Base-by-base conservation (phyloP, 2,113 vertebrate species). In the Chaetodon auriga region DNA sequence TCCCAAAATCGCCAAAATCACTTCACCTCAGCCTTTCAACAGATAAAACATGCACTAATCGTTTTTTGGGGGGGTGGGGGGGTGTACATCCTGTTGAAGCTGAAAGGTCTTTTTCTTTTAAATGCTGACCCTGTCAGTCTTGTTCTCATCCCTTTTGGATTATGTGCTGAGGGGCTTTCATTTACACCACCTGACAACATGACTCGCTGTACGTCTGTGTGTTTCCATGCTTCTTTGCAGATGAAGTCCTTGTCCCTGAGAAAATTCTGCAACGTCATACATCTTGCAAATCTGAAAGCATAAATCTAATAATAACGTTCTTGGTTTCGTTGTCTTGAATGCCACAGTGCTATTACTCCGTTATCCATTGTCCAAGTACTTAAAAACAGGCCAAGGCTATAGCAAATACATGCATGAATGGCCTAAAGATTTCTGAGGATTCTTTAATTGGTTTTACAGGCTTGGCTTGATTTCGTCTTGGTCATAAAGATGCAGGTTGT, bases 331-430 rank as follows among this genome's bases (percentile, higher is more conserved):
- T 30, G 18, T 83, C n/a, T 74, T 71, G 48, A 75, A 75, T 14
- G 45, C 12, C 6, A 64, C n/a, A 9, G 36, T 49, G 48, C 63
- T 45, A 30, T 38, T 6, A 7, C 19, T 72, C 36, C 7, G 7
- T n/a, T 71, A 74, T 75, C n/a, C 64, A 48, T 11, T 21, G 43
- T 55, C 57, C 6, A 16, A 23, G 81, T 63, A 78, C 75, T 64
- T 61, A n/a, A 65, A 75, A 81, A 49, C 43, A 73, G 74, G 46
- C 51, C 80, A 74, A 60, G 62, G 78, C 83, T 71, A 54, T 11
- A 11, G 72, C 63, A 63, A 35, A 62, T 13, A 43, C 75, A 18
- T 71, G 48, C 63, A 58, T 71, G 68, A 82, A 78, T 64, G 64
- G 13, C 21, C 36, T 35, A 57, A 23, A 80, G 70, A 83, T 75